Evolutionary conservation across 2,888 invertebrate species (phyloP).

Genomic region (Patella caerulea): DNA sequence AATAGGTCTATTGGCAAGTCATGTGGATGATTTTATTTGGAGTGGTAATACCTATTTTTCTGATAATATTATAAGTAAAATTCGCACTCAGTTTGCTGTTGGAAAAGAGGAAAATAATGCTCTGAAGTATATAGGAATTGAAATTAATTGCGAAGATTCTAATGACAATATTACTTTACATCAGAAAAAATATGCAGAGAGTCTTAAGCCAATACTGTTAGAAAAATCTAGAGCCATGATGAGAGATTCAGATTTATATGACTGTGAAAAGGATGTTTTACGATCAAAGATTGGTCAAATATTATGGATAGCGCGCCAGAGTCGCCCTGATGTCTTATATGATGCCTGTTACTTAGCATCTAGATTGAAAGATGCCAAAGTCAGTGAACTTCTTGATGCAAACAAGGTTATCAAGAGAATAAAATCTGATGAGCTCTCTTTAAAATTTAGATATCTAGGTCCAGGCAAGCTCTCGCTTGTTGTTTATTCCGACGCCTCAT

Average conservation of each 20-base stretch:
- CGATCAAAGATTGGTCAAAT: constrained; percentile 16
- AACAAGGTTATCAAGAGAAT: constrained; percentile 21
- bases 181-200: not conserved
- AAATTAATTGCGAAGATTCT: constrained; percentile 5
- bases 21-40: constrained; percentile 27
- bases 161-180: not conserved
- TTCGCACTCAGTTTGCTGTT: constrained; percentile 18
- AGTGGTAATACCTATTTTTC: constrained; percentile 19
- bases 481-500: not conserved
- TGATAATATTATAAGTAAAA: constrained; percentile 14
- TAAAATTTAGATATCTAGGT: constrained; percentile 1
- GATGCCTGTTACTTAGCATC: constrained; percentile 1
- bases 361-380: not conserved
- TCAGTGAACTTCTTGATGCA: constrained; percentile 11
- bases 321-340: not conserved
- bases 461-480: not conserved
- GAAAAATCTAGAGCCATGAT: not conserved
- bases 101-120: constrained; percentile 18
- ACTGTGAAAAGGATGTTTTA: constrained; percentile 3
- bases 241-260: not conserved
- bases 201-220: not conserved
- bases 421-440: constrained; percentile 12
- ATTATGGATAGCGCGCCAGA: constrained; percentile 8
- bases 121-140: constrained; percentile 22
- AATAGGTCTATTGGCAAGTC: constrained; percentile 22